Base-by-base conservation (phyloP, 2,797 vertebrate species). In the Morelia viridis region DNA sequence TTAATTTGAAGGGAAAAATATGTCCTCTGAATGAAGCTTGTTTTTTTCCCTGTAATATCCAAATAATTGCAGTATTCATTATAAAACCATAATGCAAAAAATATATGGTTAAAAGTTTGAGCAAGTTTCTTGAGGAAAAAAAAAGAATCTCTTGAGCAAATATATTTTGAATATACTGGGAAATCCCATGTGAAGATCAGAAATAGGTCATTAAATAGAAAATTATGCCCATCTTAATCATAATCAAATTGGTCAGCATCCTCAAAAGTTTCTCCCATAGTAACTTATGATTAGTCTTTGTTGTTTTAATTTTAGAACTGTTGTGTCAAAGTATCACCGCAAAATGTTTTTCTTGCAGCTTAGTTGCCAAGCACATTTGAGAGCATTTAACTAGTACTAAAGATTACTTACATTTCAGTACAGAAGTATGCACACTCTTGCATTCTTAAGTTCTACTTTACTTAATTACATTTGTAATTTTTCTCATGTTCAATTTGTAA, bases 321-420 rank as follows among this genome's bases (percentile, higher is more conserved):
- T 19, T 68, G 1, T 56, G 10, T 65, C 50, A 17, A 58, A 90
- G 4, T 71, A 88, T 8, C 19, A 93, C 85, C 68, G 11, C 17
- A 17, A 57, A 0, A 0, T 80, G 85, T n/a, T 12, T 91, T 94
- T 91, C 83, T 41, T 80, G 92, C 62, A 87, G 0, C 0, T 65
- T 24, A 76, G 88, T 89, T 5, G 41, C 26, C 41, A 93, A 93
- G 80, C 0, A 5, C 31, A 24, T 58, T 88, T 90, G n/a, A 93
- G 90, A 64, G 1, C 0, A 19, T 93, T 57, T 91, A 71, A 60
- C 19, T 80, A 46, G 19, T 22, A 24, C 7, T 76, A 76, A 76
- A 71, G 22, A 22, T 46, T 64, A 28, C 35, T 8, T 1, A 5
- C 35, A 57, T 22, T 56, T 84, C 7, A 83, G 3, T 64, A 88